Conservation (phyloP, 2,888 invertebrate genomes). For the Leptura quadrifasciata region DNA sequence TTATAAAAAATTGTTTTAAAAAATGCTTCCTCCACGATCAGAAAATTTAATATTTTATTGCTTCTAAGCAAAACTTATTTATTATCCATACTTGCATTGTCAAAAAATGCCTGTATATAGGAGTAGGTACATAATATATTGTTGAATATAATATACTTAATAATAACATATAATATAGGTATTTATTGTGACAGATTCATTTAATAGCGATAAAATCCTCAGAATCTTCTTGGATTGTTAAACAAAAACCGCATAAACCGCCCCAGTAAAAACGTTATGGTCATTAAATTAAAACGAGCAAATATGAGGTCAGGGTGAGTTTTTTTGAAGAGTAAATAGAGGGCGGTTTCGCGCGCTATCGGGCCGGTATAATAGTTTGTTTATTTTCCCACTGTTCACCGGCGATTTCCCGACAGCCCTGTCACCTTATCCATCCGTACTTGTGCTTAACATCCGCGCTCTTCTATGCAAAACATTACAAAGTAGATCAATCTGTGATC, state of each 20-base stretch:
- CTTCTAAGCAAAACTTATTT: no score
- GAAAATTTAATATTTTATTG: no score
- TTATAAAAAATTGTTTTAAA: no score
- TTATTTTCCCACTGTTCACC: conserved; percentile 73
- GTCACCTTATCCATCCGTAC: conserved; percentile 73
- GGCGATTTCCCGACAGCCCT: conserved; percentile 71
- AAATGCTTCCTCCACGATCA: no score
- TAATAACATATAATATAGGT: no score
- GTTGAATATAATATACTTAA: no score
- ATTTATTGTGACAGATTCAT: background rate
- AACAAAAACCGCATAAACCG: conserved; percentile 31
- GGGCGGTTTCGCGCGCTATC: conserved; percentile 71
- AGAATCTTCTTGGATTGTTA: conserved; percentile 11
- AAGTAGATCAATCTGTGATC: conserved; percentile 74
- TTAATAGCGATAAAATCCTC: conserved; percentile 5
- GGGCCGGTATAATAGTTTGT: conserved; percentile 73
- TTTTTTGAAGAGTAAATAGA: conserved; percentile 64
- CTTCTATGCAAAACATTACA: conserved; percentile 74
- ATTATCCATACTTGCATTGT: no score
- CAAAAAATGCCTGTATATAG: no score
- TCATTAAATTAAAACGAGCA: conserved; percentile 42
- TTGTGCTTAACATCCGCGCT: conserved; percentile 65
- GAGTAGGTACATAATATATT: no score
- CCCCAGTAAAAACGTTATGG: conserved; percentile 33
- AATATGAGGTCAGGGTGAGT: conserved; percentile 50